These are phyloP conservation scores for Actenoides lindsayi DNA, from an alignment of 2,113 vertebrate genomes.

Conservation along the genomic window DNA sequence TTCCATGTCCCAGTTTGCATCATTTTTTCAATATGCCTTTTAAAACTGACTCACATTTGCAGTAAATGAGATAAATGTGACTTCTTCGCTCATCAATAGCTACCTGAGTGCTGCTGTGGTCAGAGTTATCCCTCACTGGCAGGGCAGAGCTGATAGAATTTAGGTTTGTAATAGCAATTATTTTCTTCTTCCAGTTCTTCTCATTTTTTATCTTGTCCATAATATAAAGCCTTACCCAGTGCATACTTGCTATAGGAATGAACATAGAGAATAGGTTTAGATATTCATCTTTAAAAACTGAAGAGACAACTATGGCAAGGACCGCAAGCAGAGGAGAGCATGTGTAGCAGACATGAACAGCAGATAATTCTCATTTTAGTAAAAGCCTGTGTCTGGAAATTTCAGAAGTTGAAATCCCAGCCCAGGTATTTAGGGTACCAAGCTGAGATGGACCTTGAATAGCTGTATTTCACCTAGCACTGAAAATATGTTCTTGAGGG, in stretches of 20 bases:
- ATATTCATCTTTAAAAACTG: background rate
- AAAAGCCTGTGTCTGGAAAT: background rate
- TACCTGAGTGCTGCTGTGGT: background rate
- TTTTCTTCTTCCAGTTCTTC: background rate
- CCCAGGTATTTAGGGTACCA: background rate
- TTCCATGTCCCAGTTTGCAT: background rate
- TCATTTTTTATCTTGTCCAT: background rate
- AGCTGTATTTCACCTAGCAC: background rate
- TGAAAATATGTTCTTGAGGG: background rate
- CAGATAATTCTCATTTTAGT: background rate
- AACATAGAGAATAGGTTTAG: background rate
- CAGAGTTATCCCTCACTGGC: background rate
- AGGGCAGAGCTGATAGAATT: background rate
- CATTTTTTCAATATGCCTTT: background rate
- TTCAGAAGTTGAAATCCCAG: background rate
- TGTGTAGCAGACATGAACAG: rapidly evolving
- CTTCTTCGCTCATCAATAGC: background rate
- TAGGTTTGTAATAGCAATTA: background rate
- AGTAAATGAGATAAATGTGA: background rate
- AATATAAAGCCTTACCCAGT: background rate
- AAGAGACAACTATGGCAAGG: background rate
- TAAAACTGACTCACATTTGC: background rate
- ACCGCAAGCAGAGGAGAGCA: background rate
- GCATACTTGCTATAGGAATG: background rate
- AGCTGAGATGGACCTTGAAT: background rate